Evolutionary conservation across 92 coral and sea anemone species (phyloP), one percentile per base, ranked within the genome.

Genomic region (Umimayanthus chanpuru): DNA sequence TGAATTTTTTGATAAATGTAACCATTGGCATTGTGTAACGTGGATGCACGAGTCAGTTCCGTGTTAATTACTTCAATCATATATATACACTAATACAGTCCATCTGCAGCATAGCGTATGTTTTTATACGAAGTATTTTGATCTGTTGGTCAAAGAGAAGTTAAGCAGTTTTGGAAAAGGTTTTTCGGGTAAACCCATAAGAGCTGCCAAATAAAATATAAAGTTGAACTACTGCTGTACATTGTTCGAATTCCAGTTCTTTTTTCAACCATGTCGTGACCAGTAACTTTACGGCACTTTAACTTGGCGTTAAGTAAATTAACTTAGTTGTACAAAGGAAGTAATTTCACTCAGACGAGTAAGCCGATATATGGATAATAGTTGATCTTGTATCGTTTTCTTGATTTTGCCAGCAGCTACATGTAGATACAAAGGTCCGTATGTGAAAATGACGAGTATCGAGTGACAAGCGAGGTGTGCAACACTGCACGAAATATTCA

Each of bases 211-310:
- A 6, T 23, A 21, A 21, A 5, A 61, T 6, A 61, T 61, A 61
- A 20, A 61, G 21, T 20, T 16, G 15, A 56, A 16, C 11, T 15
- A 56, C 0, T 14, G 68, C 5, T 20, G n/a, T 21, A 21, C 23
- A 61, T 61, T 73, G 77, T 73, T 75, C 29, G 44, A 73, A 73
- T 73, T 18, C 77, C 77, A 30, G 49, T 15, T 40, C 10, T 11
- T 11, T 75, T 75, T 36, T 73, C 47, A 75, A 30, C 79, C 79
- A 75, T 21, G n/a, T 75, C 79, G 79, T 75, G 50, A 38, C 79
- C 41, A 75, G 79, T 38, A 15, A 39, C 14, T 73, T 73, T 75
- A 75, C 79, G 68, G 25, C 26, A 18, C 68, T 75, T 75, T 8
- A 75, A 36, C 79, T 9, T 39, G 79, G 49, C 50, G 44, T 38